Evolutionary conservation across 2,888 invertebrate genomes (phyloP).

Genomic region (Lepetodrilus schrolli): DNA sequence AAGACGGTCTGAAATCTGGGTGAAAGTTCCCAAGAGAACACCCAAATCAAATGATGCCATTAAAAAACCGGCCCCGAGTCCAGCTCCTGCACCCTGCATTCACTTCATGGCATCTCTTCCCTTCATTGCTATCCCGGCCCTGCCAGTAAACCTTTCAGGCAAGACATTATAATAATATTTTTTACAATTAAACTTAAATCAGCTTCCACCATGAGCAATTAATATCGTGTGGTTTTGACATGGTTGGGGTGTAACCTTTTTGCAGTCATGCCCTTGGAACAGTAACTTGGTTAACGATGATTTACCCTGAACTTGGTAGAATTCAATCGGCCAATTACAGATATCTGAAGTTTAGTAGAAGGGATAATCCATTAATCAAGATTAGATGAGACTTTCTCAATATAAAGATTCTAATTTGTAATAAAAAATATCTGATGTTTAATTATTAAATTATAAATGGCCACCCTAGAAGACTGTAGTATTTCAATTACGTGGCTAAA

Average conservation of each 20-base stretch:
- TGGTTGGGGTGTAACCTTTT: background rate
- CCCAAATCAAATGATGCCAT: too few species aligned
- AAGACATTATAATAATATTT: too few species aligned
- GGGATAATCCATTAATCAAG: background rate
- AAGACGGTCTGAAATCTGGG: background rate
- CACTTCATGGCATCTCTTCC: too few species aligned
- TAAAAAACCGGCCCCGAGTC: background rate
- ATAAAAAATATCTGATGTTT: too few species aligned
- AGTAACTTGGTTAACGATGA: background rate
- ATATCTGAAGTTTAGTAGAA: too few species aligned
- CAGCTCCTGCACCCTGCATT: background rate
- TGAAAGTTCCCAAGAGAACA: background rate
- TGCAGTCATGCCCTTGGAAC: background rate
- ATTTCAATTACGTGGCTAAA: too few species aligned
- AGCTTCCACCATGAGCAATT: background rate
- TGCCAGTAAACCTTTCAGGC: too few species aligned
- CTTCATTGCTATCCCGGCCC: too few species aligned
- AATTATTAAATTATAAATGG: too few species aligned
- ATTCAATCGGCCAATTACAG: too few species aligned
- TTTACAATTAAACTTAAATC: background rate
- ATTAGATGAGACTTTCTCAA: background rate
- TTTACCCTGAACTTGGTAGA: background rate
- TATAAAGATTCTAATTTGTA: background rate
- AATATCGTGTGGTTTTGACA: background rate
- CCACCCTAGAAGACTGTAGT: too few species aligned